Evolutionary conservation across 2,113 vertebrate genomes (phyloP).

Genomic region (Saguinus midas): DNA sequence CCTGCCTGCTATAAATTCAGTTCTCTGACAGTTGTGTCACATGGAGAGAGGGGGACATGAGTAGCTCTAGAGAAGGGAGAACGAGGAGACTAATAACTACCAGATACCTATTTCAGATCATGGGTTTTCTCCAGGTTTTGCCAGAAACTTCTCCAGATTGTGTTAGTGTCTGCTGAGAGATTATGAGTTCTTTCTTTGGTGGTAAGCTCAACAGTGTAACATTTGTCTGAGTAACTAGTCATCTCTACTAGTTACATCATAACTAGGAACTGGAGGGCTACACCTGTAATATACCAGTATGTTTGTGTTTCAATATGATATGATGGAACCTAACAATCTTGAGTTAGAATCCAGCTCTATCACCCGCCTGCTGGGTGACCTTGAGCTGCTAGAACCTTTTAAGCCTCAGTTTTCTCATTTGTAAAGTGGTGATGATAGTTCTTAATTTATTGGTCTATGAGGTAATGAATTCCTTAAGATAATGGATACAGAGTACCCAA

Average conservation of each 20-base stretch:
- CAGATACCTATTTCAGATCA: neutral
- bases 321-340: neutral
- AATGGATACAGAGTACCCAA: neutral
- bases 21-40: neutral
- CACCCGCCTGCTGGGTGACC: neutral
- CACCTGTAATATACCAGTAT: neutral
- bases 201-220: neutral
- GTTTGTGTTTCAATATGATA: neutral
- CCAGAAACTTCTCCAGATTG: neutral
- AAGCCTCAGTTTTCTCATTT: neutral
- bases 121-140: neutral
- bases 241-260: neutral
- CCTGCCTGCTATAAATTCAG: neutral
- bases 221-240: neutral
- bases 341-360: neutral
- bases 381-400: neutral
- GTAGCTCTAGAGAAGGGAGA: neutral
- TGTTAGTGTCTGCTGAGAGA: neutral
- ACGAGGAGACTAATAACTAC: neutral
- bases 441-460: neutral
- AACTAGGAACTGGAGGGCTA: neutral
- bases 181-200: neutral
- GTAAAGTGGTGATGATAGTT: neutral
- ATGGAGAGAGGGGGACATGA: fast-evolving
- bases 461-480: neutral